Conservation (phyloP, 2,797 vertebrate species). For the Sciurus vulgaris region DNA sequence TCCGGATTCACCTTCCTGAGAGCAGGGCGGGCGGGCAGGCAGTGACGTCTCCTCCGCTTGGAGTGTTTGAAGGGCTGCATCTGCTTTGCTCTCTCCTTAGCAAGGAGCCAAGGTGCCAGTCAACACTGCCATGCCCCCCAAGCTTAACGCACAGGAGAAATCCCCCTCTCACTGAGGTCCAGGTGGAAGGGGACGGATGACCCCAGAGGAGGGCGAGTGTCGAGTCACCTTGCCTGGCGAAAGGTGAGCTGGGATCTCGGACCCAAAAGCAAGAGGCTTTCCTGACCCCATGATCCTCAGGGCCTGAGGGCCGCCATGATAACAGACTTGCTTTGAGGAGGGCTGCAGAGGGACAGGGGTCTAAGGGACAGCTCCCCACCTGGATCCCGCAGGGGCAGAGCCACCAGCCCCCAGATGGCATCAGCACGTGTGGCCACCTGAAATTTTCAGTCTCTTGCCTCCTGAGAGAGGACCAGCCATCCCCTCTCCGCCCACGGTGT, state of each 20-base stretch:
- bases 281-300: fast-evolving
- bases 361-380: neutral
- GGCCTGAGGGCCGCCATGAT: fast-evolving
- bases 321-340: fast-evolving
- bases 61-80: fast-evolving
- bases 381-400: fast-evolving
- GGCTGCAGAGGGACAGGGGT: fast-evolving
- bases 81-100: neutral
- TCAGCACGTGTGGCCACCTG: neutral
- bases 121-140: fast-evolving
- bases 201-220: fast-evolving
- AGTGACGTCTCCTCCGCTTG: fast-evolving
- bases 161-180: neutral
- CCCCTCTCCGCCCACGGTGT: conserved; percentile 67
- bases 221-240: fast-evolving
- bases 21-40: fast-evolving
- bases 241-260: fast-evolving
- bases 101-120: fast-evolving
- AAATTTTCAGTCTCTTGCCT: fast-evolving
- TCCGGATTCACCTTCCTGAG: fast-evolving
- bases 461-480: conserved; percentile 55
- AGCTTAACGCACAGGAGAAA: neutral
- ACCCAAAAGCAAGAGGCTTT: neutral
- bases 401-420: neutral
- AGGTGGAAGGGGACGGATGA: neutral